phyloP scores from a whole-genome alignment of 2,797 vertebrate species.

The Sphenodon punctatus region DNA sequence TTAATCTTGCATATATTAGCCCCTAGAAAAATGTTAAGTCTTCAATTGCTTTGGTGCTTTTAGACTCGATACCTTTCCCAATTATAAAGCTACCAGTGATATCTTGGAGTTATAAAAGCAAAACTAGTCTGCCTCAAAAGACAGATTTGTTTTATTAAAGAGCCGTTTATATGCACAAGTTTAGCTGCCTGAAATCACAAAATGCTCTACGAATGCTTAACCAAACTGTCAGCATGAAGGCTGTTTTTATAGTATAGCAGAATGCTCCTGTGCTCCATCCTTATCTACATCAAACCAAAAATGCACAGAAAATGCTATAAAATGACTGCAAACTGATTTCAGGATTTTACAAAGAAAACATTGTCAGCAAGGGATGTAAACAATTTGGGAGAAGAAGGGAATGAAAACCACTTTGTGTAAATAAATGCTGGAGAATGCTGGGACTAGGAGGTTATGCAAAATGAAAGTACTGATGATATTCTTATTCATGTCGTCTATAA shows the following conservation, averaged over 20 bases:
- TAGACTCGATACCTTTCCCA: not conserved
- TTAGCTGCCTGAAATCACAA: constrained; percentile 44
- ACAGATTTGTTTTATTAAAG: not conserved
- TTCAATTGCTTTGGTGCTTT: not conserved
- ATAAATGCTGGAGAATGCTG: not conserved
- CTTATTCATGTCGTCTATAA: not conserved
- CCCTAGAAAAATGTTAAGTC: not conserved
- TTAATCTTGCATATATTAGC: not conserved
- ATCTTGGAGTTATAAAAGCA: constrained; percentile 33
- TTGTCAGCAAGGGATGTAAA: not conserved
- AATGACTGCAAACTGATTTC: not conserved
- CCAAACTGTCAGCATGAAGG: constrained; percentile 33
- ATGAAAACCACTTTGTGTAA: not conserved
- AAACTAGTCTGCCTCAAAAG: not conserved
- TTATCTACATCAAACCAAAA: not conserved
- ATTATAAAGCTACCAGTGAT: not conserved
- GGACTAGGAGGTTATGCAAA: not conserved
- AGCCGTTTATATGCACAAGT: constrained; percentile 4
- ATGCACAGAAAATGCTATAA: not conserved
- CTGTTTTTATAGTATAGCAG: constrained; percentile 35
- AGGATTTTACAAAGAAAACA: not conserved
- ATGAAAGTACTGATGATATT: not conserved
- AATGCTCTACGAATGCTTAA: no score
- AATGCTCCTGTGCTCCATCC: constrained; percentile 13
- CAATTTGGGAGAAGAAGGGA: not conserved